Base-by-base conservation (phyloP, 2,113 vertebrate species). In the Coryphaenoides rupestris region DNA sequence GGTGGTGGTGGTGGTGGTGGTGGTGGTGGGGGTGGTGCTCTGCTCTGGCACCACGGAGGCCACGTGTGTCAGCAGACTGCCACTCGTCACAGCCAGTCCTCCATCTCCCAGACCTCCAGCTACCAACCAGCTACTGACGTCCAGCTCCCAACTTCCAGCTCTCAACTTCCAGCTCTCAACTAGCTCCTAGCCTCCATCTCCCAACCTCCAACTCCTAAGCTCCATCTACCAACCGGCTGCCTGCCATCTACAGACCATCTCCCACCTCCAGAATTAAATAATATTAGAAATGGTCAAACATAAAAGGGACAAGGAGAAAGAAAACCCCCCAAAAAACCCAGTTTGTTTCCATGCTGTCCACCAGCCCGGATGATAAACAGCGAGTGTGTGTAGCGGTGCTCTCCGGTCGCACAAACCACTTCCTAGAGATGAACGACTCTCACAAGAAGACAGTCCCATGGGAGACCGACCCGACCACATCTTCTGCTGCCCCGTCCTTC, bases 61-160 rank as follows among this genome's bases (percentile, higher is more conserved):
- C 78, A 69, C 74, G 80, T 86, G 86, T 80, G 70, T 75, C 72
- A 57, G 57, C 19, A 15, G 45, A 73, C 55, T 50, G 21, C 80
- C 83, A 88, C 83, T 87, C 80, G 84, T 88, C 78, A 83, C 78
- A 83, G 68, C 46, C 56, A 26, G 5, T 58, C 57, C 33, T 40
- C 33, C 33, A 40, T 13, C 14, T 15, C 9, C 47, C 54, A 61
- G 67, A n/a, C 65, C 16, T 58, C 68, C 63, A 46, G 10, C 46
- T 28, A 40, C 67, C 69, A 4, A 22, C 54, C 66, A 65, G 33
- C 22, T 22, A 52, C 66, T 54, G 52, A 54, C 46, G 65, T 67
- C 5, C 0, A 3, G 40, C 66, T 70, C 66, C 70, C 73, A 64
- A 52, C 67, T 78, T 77, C 72, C 33, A 40, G 33, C 33, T 26